phyloP scores from a whole-genome alignment of 2,797 vertebrate species.

The Potorous gilbertii region DNA sequence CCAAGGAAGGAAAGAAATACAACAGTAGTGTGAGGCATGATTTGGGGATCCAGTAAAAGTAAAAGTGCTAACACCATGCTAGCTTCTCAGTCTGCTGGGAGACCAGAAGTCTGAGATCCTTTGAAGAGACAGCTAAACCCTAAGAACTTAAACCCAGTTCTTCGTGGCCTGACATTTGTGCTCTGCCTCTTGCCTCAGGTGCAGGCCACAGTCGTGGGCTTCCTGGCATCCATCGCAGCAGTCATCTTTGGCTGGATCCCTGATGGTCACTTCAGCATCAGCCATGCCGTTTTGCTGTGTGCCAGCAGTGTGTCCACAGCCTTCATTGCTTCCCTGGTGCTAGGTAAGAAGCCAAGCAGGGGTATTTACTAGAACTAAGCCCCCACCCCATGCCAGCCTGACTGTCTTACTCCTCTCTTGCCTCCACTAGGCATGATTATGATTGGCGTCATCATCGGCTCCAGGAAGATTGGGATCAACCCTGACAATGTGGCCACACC shows the following conservation, averaged over 20 bases:
- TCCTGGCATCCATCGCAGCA: constrained; percentile 96
- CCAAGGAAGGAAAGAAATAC: not conserved
- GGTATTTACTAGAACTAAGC: not conserved
- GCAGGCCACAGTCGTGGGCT: constrained; percentile 98
- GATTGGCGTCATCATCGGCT: constrained; percentile 97
- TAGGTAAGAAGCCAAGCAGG: constrained; percentile 87
- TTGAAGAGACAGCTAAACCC: not conserved
- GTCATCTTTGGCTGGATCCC: constrained; percentile 99
- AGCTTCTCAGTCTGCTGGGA: constrained; percentile 27
- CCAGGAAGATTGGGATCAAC: constrained; percentile 97
- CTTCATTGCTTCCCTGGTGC: constrained; percentile 95
- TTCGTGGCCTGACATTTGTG: not conserved
- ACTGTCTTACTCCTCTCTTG: not conserved
- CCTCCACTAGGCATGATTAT: constrained; percentile 92
- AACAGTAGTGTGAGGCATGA: not conserved
- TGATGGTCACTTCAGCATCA: constrained; percentile 94
- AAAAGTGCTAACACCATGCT: not conserved
- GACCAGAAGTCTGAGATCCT: not conserved
- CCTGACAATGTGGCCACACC: constrained; percentile 98
- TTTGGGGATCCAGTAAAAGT: not conserved
- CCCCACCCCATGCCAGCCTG: not conserved
- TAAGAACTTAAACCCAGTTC: not conserved
- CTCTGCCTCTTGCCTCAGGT: constrained; percentile 86
- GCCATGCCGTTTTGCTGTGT: constrained; percentile 95
- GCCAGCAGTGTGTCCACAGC: constrained; percentile 98